These are phyloP conservation scores for Halcyon senegalensis DNA, from an alignment of 2,113 vertebrate species.

Conservation along the genomic window DNA sequence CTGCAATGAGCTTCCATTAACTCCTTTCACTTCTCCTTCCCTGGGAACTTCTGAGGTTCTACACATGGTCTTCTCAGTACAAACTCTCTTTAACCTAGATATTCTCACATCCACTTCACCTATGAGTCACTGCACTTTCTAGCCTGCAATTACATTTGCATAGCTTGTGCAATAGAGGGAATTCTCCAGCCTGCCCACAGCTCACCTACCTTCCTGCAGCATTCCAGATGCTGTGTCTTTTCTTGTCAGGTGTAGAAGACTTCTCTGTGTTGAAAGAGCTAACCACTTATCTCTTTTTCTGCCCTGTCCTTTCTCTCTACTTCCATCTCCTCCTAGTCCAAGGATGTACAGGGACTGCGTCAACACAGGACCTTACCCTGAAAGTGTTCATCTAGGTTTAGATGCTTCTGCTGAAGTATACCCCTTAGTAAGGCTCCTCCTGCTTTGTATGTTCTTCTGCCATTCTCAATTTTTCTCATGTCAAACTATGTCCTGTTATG, in stretches of 20 bases:
- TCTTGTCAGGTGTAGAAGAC: background rate
- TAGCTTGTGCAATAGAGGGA: slow-evolving; percentile 52
- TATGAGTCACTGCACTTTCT: slow-evolving; percentile 61
- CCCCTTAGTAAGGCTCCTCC: background rate
- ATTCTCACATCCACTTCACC: slow-evolving; percentile 57
- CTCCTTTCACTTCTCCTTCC: background rate
- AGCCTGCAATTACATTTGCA: slow-evolving; percentile 66
- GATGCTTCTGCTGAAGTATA: background rate
- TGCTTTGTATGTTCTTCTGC: background rate
- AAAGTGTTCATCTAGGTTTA: background rate
- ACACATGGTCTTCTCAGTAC: slow-evolving; percentile 1
- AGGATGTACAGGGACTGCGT: background rate
- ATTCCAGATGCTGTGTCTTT: background rate
- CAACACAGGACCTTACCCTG: background rate
- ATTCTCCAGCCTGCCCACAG: slow-evolving; percentile 51
- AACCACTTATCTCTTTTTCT: background rate
- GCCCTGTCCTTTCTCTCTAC: background rate
- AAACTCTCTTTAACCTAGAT: slow-evolving; percentile 53
- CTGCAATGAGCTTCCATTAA: background rate
- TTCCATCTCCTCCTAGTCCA: background rate
- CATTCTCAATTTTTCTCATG: background rate
- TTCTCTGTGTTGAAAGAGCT: background rate
- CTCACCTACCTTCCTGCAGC: slow-evolving; percentile 7
- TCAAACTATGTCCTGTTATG: background rate
- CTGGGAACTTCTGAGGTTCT: slow-evolving; percentile 40